A percentile compares a stretch with the other conserved stretches of the same genome.
These are phyloP conservation scores for Rotaria macrura DNA, from an alignment of 2,888 invertebrate genomes.

Conservation along the genomic window DNA sequence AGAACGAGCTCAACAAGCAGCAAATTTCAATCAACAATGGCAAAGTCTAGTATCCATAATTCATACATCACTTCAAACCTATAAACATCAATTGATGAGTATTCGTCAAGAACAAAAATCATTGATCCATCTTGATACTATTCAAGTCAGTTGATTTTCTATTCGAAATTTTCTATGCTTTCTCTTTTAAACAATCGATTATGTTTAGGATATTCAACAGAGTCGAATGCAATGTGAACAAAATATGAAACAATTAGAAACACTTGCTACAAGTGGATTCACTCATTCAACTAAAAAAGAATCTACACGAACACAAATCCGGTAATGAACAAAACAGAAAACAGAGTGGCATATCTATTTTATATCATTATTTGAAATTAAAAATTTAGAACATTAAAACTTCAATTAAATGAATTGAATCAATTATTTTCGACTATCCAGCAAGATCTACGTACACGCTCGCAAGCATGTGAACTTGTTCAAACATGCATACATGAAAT, in stretches of 20 bases:
- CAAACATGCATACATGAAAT: neutral
- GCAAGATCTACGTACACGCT: neutral
- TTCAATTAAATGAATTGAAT: neutral
- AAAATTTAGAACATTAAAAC: neutral
- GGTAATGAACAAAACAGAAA: neutral
- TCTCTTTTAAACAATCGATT: neutral
- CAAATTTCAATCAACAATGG: neutral
- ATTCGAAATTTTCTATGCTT: neutral
- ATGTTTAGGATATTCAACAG: neutral
- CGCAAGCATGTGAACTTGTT: neutral
- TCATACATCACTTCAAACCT: neutral
- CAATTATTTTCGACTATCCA: neutral
- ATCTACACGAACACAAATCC: neutral
- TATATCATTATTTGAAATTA: too few relatives aligned
- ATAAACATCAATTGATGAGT: neutral
- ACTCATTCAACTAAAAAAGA: neutral
- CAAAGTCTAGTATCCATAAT: neutral
- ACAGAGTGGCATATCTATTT: too few relatives aligned
- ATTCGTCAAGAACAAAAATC: neutral
- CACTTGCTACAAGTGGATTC: neutral
- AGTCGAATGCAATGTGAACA: neutral
- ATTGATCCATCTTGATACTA: neutral
- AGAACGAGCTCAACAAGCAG: neutral
- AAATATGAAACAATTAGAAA: constrained; percentile 16
- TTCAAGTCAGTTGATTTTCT: neutral